phyloP scores from a whole-genome alignment of 2,888 invertebrate species.

The Cordilura impudica region DNA sequence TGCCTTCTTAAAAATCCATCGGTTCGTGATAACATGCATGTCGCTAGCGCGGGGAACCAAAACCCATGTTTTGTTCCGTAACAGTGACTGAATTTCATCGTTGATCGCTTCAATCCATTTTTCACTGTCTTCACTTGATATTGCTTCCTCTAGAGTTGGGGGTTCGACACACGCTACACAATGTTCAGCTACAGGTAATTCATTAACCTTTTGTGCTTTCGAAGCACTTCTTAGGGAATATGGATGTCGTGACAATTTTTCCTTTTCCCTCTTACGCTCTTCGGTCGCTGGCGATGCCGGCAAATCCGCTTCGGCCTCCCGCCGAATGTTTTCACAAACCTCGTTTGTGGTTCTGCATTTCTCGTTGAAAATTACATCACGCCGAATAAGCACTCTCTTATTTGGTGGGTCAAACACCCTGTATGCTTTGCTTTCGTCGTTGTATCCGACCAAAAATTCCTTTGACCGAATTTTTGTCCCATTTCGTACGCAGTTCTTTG shows the following conservation, averaged over 20 bases:
- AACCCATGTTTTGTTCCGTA: constrained; percentile 22
- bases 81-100: constrained; percentile 28
- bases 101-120: constrained; percentile 32
- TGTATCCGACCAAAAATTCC: constrained; percentile 45
- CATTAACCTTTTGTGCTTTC: not conserved
- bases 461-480: constrained; percentile 53
- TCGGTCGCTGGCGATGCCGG: not conserved
- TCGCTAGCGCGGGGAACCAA: constrained; percentile 13
- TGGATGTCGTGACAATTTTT: constrained; percentile 22
- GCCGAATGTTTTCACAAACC: not conserved
- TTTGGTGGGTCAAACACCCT: not conserved
- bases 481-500: constrained; percentile 56
- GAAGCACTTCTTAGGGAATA: constrained; percentile 14
- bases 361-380: constrained; percentile 34
- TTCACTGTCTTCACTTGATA: not conserved
- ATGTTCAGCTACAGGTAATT: not conserved
- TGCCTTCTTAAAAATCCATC: constrained; percentile 57
- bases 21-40: constrained; percentile 35
- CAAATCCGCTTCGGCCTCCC: not conserved
- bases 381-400: constrained; percentile 17
- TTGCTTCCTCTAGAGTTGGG: constrained; percentile 20
- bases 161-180: constrained; percentile 12
- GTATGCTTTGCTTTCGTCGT: constrained; percentile 42
- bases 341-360: not conserved
- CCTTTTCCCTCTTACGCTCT: not conserved